phyloP scores from a whole-genome alignment of 64 coral and sea anemone species.

The Pocillopora verrucosa region DNA sequence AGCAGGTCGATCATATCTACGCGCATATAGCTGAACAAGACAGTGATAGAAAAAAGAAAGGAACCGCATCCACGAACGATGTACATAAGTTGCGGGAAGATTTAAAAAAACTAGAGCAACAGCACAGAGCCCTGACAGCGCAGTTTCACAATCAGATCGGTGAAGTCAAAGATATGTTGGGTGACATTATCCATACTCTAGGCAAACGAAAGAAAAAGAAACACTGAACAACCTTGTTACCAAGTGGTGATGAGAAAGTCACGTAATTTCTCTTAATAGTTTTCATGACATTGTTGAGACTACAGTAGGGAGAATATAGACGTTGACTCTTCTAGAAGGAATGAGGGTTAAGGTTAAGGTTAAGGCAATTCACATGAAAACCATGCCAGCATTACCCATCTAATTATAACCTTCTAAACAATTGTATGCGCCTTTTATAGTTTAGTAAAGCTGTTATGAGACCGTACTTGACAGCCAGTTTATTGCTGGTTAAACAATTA shows the following conservation, averaged over 20 bases:
- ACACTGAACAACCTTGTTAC: neutral
- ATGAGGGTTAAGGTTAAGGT: no score
- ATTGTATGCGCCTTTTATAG: no score
- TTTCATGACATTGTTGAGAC: no score
- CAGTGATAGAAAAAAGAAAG: constrained; percentile 31
- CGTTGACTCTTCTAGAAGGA: no score
- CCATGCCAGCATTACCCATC: no score
- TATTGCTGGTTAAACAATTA: no score
- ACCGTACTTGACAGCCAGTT: no score
- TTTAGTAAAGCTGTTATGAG: no score
- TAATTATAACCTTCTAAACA: no score
- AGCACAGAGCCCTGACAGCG: constrained; percentile 61
- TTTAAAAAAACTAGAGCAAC: constrained; percentile 66
- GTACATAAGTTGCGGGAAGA: constrained; percentile 50
- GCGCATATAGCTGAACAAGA: constrained; percentile 42
- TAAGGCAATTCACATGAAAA: no score
- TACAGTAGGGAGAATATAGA: no score
- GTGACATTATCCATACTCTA: constrained; percentile 26
- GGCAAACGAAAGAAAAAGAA: constrained; percentile 32
- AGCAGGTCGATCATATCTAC: constrained; percentile 69
- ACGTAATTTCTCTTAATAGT: neutral
- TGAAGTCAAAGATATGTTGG: constrained; percentile 72
- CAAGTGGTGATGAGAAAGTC: neutral
- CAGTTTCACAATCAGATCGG: constrained; percentile 80
- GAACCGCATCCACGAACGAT: constrained; percentile 8